Evolutionary conservation across 2,113 vertebrate genomes (phyloP).

Genomic region (Centropristis striata): DNA sequence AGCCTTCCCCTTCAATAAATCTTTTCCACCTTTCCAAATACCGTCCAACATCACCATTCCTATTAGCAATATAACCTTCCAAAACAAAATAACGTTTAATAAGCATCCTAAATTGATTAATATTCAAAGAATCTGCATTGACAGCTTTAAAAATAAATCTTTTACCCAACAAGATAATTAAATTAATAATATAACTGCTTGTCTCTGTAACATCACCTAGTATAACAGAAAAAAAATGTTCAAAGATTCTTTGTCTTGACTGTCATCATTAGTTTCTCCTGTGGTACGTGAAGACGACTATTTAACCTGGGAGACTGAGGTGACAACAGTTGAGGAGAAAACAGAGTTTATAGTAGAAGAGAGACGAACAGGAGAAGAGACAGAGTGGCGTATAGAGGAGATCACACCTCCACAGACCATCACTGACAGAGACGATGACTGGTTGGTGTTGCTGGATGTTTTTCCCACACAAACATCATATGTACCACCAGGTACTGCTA

Average conservation of each 20-base stretch:
- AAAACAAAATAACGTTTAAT: no score
- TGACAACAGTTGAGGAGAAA: constrained; percentile 19
- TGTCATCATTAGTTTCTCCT: constrained; percentile 35
- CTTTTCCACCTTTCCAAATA: no score
- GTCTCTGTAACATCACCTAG: no score
- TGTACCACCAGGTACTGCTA: constrained; percentile 62
- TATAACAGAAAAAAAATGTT: no score
- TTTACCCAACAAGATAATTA: no score
- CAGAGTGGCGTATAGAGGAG: neutral
- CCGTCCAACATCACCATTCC: no score
- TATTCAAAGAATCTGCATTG: no score
- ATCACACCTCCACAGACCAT: constrained; percentile 2
- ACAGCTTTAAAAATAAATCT: no score
- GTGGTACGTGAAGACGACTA: constrained; percentile 21
- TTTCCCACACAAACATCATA: constrained; percentile 49
- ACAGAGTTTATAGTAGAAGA: constrained; percentile 34
- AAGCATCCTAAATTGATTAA: no score
- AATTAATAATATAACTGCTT: no score
- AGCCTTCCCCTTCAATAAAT: no score
- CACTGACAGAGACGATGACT: constrained; percentile 65
- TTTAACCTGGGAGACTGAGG: constrained; percentile 25
- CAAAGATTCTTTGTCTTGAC: constrained; percentile 29
- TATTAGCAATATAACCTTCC: no score
- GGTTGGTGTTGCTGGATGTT: constrained; percentile 71
- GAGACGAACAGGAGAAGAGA: constrained; percentile 20